Base-by-base conservation (phyloP, 2,113 vertebrate genomes). In the Ornithorhynchus anatinus region DNA sequence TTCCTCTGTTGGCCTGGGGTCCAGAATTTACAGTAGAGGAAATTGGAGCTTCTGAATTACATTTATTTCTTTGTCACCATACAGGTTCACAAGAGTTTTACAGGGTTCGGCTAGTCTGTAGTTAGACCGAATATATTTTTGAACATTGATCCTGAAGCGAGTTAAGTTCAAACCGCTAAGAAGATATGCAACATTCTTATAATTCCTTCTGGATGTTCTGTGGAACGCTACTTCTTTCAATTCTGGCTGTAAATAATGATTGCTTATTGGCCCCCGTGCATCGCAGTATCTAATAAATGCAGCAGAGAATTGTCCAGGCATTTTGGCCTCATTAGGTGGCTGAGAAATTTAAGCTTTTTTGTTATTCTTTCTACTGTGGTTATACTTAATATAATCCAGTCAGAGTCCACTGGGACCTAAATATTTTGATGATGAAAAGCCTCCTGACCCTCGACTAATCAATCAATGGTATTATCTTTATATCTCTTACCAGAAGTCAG, bases 231-330 rank as follows among this genome's bases (percentile, higher is more conserved):
- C 32, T 33, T 47, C 25, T 11, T 17, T 72, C 52, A 71, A 38
- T 43, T 77, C 59, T 31, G 48, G 44, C 57, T 64, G 69, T 56
- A 57, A 61, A 5, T 62, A 76, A 70, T 10, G 50, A 35, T 0
- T 7, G 27, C 3, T 60, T 42, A 20, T 2, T 60, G 64, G 64
- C 54, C 44, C 67, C 53, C 19, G 37, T 19, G 27, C n/a, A 3
- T 11, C 51, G 48, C 27, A 25, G 39, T 52, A 59, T 59, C 64
- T 70, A 71, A 75, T 6, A 40, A 56, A 75, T 68, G 63, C 62
- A 37, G 22, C 53, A 36, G 73, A 15, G 42, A 0, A 2, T 1
- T 0, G 1, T 20, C 2, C 10, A 29, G 44, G 53, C 31, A 38
- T 47, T 44, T 6, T n/a, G 47, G 20, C 40, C 56, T 75, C 47